A percentile compares a stretch with the other conserved stretches of the same genome.
These are phyloP conservation scores for Phycodurus eques DNA, from an alignment of 2,113 vertebrate genomes.

Conservation along the genomic window DNA sequence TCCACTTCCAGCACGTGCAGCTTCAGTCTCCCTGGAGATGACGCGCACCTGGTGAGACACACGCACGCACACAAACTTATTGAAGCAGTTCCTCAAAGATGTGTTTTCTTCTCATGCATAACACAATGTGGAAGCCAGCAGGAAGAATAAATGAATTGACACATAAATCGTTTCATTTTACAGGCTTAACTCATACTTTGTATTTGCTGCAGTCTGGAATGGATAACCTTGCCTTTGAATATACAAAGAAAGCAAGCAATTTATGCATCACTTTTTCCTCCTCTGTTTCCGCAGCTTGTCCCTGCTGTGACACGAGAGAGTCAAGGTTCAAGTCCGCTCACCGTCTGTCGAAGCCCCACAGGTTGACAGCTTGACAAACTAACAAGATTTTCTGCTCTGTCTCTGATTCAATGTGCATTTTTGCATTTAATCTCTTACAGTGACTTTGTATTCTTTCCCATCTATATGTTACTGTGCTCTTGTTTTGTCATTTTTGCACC, in stretches of 20 bases:
- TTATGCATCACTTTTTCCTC: slow-evolving; percentile 56
- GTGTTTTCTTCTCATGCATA: neutral
- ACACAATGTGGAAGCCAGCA: neutral
- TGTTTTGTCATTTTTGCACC: neutral
- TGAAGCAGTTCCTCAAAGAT: neutral
- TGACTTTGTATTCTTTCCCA: no score
- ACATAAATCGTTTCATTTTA: neutral
- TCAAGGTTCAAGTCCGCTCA: slow-evolving; percentile 77
- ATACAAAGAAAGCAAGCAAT: neutral
- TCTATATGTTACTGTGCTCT: neutral
- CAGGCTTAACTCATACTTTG: neutral
- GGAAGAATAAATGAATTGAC: neutral
- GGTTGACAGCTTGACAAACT: slow-evolving; percentile 62
- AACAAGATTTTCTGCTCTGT: neutral
- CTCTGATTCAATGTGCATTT: neutral
- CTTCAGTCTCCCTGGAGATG: slow-evolving; percentile 86
- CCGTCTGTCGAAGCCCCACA: slow-evolving; percentile 88
- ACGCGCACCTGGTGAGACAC: slow-evolving; percentile 79
- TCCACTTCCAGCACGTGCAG: slow-evolving; percentile 97
- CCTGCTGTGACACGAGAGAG: slow-evolving; percentile 72
- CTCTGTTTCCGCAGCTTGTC: slow-evolving; percentile 59
- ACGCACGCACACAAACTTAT: neutral
- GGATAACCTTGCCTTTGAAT: neutral
- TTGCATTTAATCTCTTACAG: neutral
- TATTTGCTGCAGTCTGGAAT: neutral